phyloP scores from a whole-genome alignment of 1,140 invertebrate species.

The Caligus rogercresseyi region DNA sequence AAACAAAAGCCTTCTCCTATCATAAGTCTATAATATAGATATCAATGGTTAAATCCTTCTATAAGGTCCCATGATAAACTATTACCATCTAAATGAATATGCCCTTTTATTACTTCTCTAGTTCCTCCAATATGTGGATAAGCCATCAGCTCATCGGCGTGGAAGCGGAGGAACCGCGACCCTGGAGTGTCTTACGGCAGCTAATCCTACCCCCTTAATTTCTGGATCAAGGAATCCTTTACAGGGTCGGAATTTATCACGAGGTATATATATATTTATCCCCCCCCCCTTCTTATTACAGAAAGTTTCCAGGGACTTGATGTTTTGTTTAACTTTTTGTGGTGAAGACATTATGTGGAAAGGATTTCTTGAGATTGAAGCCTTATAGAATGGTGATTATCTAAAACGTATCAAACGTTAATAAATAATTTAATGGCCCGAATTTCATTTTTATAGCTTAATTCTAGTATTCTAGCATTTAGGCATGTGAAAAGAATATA shows the following conservation, averaged over 20 bases:
- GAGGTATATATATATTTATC: background rate
- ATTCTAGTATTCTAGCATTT: too few species aligned
- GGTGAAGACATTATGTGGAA: too few species aligned
- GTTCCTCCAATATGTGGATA: constrained; percentile 13
- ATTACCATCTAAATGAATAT: background rate
- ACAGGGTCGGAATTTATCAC: background rate
- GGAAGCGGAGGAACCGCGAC: background rate
- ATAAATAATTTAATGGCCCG: too few species aligned
- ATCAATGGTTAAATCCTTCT: background rate
- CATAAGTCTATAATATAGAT: background rate
- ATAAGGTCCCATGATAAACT: background rate
- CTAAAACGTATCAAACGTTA: too few species aligned
- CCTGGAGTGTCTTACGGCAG: constrained; percentile 13
- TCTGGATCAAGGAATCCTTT: constrained; percentile 6
- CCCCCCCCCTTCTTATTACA: too few species aligned
- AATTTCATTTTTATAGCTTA: too few species aligned
- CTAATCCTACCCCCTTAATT: constrained; percentile 10
- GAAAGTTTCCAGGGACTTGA: too few species aligned
- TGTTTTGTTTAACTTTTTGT: too few species aligned
- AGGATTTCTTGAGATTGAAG: too few species aligned
- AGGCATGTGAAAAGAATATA: too few species aligned
- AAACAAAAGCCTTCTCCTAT: background rate
- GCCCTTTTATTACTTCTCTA: background rate
- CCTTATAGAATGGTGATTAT: too few species aligned
- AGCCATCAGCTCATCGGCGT: constrained; percentile 11